These are phyloP conservation scores for Lithophane semibrunnea DNA, from an alignment of 2,888 invertebrate genomes.

Conservation along the genomic window DNA sequence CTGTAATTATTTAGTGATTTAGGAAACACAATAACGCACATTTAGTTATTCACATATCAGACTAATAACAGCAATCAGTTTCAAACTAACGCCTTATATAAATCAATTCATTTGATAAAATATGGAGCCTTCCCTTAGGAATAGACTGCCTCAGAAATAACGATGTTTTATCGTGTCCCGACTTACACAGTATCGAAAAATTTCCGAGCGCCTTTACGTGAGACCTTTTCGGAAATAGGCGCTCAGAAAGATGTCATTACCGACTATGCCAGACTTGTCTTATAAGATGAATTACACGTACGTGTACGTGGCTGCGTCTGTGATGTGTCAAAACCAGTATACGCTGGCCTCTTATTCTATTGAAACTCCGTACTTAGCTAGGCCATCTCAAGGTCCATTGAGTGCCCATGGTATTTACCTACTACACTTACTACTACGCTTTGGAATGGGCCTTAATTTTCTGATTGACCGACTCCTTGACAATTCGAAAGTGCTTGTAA, in stretches of 20 bases:
- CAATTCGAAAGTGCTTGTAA: too few species aligned
- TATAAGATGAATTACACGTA: conserved; percentile 9
- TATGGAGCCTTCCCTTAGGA: not conserved
- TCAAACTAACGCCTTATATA: not conserved
- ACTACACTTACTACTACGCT: too few species aligned
- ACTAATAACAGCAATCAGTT: conserved; percentile 19
- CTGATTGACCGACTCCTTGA: too few species aligned
- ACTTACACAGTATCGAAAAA: conserved; percentile 19
- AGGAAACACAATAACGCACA: conserved; percentile 11
- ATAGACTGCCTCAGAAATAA: conserved; percentile 9
- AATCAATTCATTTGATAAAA: conserved; percentile 7
- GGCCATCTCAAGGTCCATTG: not conserved
- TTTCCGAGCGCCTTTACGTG: conserved; percentile 19
- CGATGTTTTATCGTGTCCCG: conserved; percentile 17
- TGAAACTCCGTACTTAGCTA: not conserved
- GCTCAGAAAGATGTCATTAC: conserved; percentile 36
- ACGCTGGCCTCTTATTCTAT: not conserved
- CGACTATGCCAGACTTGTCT: not conserved
- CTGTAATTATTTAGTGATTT: conserved; percentile 38
- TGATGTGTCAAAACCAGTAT: too few species aligned
- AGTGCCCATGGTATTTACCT: too few species aligned
- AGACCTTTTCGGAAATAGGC: conserved; percentile 12
- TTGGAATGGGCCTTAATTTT: too few species aligned
- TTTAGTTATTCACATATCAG: conserved; percentile 17
- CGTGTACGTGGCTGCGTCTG: too few species aligned